These are phyloP conservation scores for Diabrotica virgifera DNA, from an alignment of 1,140 invertebrate genomes.

Conservation along the genomic window DNA sequence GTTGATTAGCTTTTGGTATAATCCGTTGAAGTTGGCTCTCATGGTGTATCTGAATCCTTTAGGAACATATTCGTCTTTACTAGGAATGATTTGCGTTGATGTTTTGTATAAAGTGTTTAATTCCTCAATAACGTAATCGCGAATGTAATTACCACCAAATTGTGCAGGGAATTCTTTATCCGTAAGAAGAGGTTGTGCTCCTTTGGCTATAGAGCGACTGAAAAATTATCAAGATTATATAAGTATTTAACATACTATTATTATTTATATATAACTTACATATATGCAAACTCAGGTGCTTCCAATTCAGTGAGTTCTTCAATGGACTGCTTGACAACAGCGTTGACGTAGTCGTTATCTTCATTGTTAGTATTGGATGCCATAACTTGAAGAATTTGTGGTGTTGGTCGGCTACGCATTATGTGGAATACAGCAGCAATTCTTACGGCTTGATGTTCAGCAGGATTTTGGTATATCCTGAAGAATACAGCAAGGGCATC, in stretches of 20 bases:
- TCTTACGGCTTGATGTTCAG: conserved; percentile 61
- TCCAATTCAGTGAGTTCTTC: conserved; percentile 50
- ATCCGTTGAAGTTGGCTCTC: conserved; percentile 48
- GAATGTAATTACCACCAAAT: conserved; percentile 51
- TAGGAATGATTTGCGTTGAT: conserved; percentile 51
- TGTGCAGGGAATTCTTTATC: conserved; percentile 52
- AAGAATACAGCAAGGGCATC: conserved; percentile 57
- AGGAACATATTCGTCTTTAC: conserved; percentile 56
- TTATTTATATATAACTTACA: conserved; percentile 50
- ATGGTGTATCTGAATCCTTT: conserved; percentile 48
- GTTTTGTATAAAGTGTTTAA: conserved; percentile 49
- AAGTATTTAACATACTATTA: too few relatives aligned
- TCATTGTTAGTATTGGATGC: conserved; percentile 65
- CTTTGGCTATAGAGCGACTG: conserved; percentile 55
- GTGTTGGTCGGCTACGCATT: conserved; percentile 58
- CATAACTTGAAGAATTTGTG: conserved; percentile 63
- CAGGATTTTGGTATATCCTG: conserved; percentile 64
- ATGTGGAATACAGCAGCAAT: conserved; percentile 59
- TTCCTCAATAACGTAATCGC: conserved; percentile 47
- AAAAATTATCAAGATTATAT: conserved; percentile 23
- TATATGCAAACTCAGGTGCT: conserved; percentile 41
- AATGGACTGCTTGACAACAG: conserved; percentile 60
- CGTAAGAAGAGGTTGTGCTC: conserved; percentile 55
- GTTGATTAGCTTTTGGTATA: conserved; percentile 31
- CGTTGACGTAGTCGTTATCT: conserved; percentile 58